Base-by-base conservation (phyloP, 1,140 invertebrate species). In the Drosophila orena region DNA sequence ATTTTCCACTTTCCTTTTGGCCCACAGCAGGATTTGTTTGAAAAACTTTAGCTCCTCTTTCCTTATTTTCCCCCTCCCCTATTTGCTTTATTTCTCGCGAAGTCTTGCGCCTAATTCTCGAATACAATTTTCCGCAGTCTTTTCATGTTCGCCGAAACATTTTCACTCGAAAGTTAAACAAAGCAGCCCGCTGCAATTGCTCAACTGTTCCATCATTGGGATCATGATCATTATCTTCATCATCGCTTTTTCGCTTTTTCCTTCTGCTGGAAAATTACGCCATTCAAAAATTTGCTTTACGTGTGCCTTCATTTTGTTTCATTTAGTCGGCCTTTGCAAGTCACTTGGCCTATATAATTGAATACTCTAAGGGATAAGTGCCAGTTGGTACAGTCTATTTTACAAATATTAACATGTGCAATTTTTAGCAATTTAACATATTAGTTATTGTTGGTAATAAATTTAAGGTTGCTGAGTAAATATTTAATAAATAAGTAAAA, bases 221-320 rank as follows among this genome's bases (percentile, higher is more conserved):
- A 66, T 66, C 57, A 49, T 68, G 17, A 52, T 61, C 50, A 24
- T 42, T 22, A 30, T 22, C 46, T n/a, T 37, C 10, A 49, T 49
- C 24, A 38, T 34, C 38, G 42, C n/a, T 11, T 22, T 53, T 17
- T 34, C 38, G 42, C n/a, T 11, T 22, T 53, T 17, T 17, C 54
- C 8, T 40, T 11, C 15, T n/a, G 14, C 42, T 70, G 64, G 47
- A 68, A 80, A 85, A 85, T 81, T 84, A 73, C 77, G 66, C 77
- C 81, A 84, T 84, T 84, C 81, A 86, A 85, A 81, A 85, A 85
- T 85, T 80, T 77, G 55, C 66, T 69, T 56, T 84, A 77, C 81
- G 81, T 84, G 72, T 60, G 35, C 30, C 15, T 37, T 73, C 50
- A 55, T 27, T n/a, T 27, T 55, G 49, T 56, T 73, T 47, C 34